A percentile compares a stretch with the other conserved stretches of the same genome.
These are phyloP conservation scores for Perca schrenkii DNA, from an alignment of 2,113 vertebrate species.

Conservation along the genomic window DNA sequence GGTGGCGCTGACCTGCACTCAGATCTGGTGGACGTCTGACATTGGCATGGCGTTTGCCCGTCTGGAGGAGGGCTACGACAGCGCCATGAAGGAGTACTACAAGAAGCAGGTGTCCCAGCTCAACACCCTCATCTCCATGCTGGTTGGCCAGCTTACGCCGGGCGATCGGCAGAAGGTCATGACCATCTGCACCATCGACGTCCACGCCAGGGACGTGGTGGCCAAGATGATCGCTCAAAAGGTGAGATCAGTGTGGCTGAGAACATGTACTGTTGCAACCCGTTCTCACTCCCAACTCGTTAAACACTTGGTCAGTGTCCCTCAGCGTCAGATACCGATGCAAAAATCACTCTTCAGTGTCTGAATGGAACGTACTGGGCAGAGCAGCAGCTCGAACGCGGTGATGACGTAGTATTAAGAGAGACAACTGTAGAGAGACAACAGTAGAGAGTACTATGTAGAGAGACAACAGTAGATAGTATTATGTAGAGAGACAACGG, in stretches of 20 bases:
- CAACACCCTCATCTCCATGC: constrained; percentile 93
- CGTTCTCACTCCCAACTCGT: too few species aligned
- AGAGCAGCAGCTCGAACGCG: too few species aligned
- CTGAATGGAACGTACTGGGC: too few species aligned
- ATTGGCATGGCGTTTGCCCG: constrained; percentile 91
- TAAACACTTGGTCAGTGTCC: too few species aligned
- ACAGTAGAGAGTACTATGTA: too few species aligned
- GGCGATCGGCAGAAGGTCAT: constrained; percentile 96
- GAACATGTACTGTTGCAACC: neutral
- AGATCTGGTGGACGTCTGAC: constrained; percentile 97
- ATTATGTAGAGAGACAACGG: too few species aligned
- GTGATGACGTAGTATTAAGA: too few species aligned
- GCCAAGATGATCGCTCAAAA: constrained; percentile 94
- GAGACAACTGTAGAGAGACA: too few species aligned
- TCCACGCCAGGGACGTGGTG: constrained; percentile 96
- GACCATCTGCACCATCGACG: constrained; percentile 97
- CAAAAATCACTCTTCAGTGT: too few species aligned
- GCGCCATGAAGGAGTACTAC: constrained; percentile 93
- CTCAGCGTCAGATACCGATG: too few species aligned
- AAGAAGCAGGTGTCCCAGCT: constrained; percentile 96
- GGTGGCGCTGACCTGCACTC: constrained; percentile 93
- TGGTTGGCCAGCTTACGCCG: constrained; percentile 91
- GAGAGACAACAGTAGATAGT: too few species aligned
- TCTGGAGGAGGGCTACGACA: constrained; percentile 95
- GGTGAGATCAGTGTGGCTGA: constrained; percentile 75